Evolutionary conservation across 30 jellyfish, hydroid and myxozoan genomes (phyloP).

Genomic region (Mastigias papua): DNA sequence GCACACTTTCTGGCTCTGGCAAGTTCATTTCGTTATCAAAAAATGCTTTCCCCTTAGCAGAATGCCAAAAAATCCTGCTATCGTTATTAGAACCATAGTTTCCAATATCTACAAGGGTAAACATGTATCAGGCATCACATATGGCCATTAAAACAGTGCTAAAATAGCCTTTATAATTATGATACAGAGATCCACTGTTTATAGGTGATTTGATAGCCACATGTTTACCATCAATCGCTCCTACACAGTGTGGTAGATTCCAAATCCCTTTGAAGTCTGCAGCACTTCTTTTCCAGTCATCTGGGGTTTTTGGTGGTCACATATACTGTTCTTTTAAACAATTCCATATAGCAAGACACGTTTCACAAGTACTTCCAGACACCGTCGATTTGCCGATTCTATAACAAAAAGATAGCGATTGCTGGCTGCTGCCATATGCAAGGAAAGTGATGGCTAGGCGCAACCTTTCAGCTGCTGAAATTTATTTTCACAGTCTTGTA

Average conservation of each 20-base stretch:
- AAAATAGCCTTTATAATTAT: not conserved
- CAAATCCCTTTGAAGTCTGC: not conserved
- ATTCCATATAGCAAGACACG: not conserved
- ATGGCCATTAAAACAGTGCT: not conserved
- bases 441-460: not conserved
- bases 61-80: not conserved
- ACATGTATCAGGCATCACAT: not conserved
- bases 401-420: not conserved
- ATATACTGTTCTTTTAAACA: not conserved
- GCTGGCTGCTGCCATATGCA: not conserved
- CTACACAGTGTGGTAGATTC: not conserved
- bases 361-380: not conserved
- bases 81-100: not conserved
- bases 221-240: not conserved
- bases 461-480: no score
- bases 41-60: not conserved
- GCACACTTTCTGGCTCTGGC: not conserved
- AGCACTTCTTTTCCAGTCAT: not conserved
- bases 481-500: no score
- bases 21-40: not conserved
- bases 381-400: not conserved
- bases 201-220: not conserved
- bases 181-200: not conserved
- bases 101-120: not conserved
- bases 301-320: not conserved